Evolutionary conservation across 35 echinoderm and acorn worm species (phyloP), one percentile per base, ranked within the genome.

Genomic region (Acanthaster planci): DNA sequence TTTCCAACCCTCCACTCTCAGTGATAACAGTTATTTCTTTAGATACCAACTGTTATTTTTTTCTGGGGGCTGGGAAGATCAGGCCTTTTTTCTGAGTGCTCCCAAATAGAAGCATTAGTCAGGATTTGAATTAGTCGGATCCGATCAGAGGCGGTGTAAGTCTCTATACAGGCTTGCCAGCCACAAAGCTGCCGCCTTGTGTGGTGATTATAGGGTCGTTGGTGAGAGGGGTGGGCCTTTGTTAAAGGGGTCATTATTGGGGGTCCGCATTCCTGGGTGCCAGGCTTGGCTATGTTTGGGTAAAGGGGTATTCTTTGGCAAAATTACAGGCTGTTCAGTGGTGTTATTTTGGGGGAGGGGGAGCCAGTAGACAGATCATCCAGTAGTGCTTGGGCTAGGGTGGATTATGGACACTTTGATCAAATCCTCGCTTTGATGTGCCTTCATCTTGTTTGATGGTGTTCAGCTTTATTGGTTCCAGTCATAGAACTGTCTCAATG

Each of bases 61-160:
- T 47, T 47, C 42, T 47, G 4, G 42, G 42, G n/a, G 42, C 18
- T 31, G 64, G 34, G 26, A 29, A 72, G 64, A 72, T 72, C 22
- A 72, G 64, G 22, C 64, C 64, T 72, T 72, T 72, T 72, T 10
- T 72, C 29, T 0, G 64, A 72, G 64, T 19, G 30, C 21, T 72
- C 64, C 14, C 64, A 15, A 72, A 72, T 72, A 34, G 64, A 26
- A 34, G 64, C 64, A 72, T 72, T 72, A 72, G 19, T 72, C 64
- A 72, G 34, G 64, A 72, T 72, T 72, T 72, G 64, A 72, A 72
- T 72, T 72, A 72, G 64, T 72, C 14, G 64, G 64, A 72, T 72
- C 64, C 26, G 64, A 72, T 72, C 64, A 72, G 64, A 72, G 64
- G 64, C 64, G 19, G 64, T 72, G 64, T 72, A 31, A 10, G 0